Base-by-base conservation (phyloP, 2,797 vertebrate species). In the Smutsia temminckii region DNA sequence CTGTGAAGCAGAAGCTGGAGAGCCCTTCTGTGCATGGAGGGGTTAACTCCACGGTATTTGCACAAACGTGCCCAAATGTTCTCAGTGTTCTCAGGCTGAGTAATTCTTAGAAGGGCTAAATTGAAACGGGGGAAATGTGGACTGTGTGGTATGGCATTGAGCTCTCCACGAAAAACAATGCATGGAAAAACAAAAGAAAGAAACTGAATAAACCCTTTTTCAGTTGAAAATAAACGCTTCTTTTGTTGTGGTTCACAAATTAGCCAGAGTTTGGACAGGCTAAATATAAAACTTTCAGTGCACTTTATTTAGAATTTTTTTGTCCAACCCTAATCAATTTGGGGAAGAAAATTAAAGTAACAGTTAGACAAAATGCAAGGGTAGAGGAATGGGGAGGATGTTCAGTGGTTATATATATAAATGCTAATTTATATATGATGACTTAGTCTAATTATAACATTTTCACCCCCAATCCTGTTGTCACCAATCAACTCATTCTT, bases 41-140 rank as follows among this genome's bases (percentile, higher is more conserved):
- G 96, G 98, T 98, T 98, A 98, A 98, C 53, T 68, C 94, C 27
- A 8, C 27, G 86, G 87, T 95, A 93, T 97, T 66, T 80, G 85
- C 46, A 46, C 46, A 46, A 96, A 97, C 16, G 4, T 98, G 96
- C 91, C 0, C 3, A 40, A 96, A 89, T 95, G 97, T 98, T 98
- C 98, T 96, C 96, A 80, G 78, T 94, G 96, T 96, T 97, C 97
- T 97, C 85, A 14, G 81, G 71, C 96, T 92, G 97, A 97, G 95
- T 53, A 92, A 55, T 96, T 97, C 96, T 97, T 90, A 97, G 96
- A 97, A 97, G 94, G 92, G 85, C 97, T 97, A 95, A 98, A 96
- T 72, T 95, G 97, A 98, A 98, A 98, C 8, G 74, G 57, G 98
- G 93, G 92, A 95, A 95, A 95, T 92, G 68, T 37, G 75, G 80